Conservation (phyloP, 2,797 vertebrate species). For the Pangasius macronema region DNA sequence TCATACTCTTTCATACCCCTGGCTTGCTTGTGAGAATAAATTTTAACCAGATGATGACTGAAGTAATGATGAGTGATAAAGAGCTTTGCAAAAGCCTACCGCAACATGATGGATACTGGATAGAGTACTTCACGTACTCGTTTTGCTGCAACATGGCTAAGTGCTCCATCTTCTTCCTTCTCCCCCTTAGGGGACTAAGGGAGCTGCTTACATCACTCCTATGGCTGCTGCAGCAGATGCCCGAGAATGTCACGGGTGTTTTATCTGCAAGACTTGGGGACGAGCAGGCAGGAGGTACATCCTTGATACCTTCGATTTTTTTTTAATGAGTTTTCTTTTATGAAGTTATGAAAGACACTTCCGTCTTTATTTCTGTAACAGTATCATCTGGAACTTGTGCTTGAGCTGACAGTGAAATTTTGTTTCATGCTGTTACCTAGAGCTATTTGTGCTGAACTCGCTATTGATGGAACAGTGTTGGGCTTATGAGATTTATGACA, state of each 20-base stretch:
- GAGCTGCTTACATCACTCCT: conserved; percentile 10
- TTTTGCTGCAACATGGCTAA: conserved; percentile 7
- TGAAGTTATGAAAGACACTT: not conserved
- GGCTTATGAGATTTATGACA: not conserved
- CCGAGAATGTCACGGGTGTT: not conserved
- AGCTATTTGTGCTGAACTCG: not conserved
- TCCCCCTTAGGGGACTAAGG: not conserved
- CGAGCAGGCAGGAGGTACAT: conserved; percentile 1
- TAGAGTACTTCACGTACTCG: not conserved
- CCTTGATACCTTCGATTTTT: not conserved
- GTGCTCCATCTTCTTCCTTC: conserved; percentile 4
- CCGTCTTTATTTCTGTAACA: not conserved
- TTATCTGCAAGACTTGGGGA: not conserved
- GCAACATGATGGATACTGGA: conserved; percentile 14
- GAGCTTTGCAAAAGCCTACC: not conserved
- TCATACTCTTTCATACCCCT: not conserved
- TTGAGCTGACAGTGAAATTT: not conserved
- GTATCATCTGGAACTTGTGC: not conserved
- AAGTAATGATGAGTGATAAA: conserved; percentile 21
- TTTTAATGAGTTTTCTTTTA: not conserved
- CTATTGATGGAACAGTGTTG: not conserved
- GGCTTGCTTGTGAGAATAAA: not conserved
- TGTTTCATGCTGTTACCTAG: not conserved
- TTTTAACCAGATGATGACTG: not conserved
- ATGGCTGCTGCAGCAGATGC: conserved; percentile 16